phyloP scores from a whole-genome alignment of 2,113 vertebrate genomes.

The Grantiella picta region DNA sequence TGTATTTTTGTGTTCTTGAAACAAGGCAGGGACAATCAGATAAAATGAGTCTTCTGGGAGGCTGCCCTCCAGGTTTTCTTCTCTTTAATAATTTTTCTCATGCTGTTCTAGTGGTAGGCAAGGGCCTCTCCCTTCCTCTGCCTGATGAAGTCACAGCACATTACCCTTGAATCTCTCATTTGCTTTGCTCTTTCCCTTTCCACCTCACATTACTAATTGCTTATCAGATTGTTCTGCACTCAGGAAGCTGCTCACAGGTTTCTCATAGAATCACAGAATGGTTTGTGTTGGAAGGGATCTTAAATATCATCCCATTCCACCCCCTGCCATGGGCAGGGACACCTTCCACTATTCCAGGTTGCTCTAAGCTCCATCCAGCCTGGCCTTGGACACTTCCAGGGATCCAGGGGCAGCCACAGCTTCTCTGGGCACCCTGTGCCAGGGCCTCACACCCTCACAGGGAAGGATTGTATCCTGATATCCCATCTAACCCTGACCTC shows the following conservation, averaged over 20 bases:
- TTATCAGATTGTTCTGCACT: neutral
- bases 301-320: neutral
- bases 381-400: neutral
- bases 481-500: neutral
- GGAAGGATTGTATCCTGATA: neutral
- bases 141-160: neutral
- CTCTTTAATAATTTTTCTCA: neutral
- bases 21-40: slow-evolving; percentile 6
- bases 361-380: fast-evolving
- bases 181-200: slow-evolving; percentile 1
- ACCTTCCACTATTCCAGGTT: fast-evolving
- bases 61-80: neutral
- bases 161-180: neutral
- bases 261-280: neutral
- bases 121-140: neutral
- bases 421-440: neutral
- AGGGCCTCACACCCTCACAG: fast-evolving
- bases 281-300: neutral
- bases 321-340: neutral
- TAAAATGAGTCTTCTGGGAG: slow-evolving; percentile 19
- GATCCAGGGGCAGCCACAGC: neutral
- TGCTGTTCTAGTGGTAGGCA: neutral
- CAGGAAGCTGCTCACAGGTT: neutral
- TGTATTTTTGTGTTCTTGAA: slow-evolving; percentile 39
- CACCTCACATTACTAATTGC: neutral